These are phyloP conservation scores for Diarsia rubi DNA, from an alignment of 2,888 invertebrate genomes.

Conservation along the genomic window DNA sequence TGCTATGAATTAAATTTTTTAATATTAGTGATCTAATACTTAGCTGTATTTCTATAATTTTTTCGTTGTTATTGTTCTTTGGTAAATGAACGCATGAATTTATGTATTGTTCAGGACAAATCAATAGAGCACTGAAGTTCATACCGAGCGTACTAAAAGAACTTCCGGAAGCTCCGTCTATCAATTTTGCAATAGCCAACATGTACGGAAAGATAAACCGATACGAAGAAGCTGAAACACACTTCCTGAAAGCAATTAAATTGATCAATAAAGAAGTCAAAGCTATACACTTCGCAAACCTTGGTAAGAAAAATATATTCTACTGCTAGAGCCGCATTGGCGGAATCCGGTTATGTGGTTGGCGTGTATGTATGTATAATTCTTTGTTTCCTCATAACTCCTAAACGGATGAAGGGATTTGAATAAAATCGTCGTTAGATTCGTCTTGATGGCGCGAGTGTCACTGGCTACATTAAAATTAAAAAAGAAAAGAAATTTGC, in stretches of 20 bases:
- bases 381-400: too few relatives aligned
- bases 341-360: background rate
- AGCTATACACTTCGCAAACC: conserved; percentile 96
- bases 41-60: background rate
- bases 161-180: conserved; percentile 94
- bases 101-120: conserved; percentile 86
- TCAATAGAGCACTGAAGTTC: conserved; percentile 93
- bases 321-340: background rate
- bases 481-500: too few relatives aligned
- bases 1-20: background rate
- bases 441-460: too few relatives aligned
- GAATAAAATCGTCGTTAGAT: too few relatives aligned
- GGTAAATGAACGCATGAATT: background rate
- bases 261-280: conserved; percentile 91
- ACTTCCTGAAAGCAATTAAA: conserved; percentile 94
- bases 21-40: background rate
- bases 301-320: conserved; percentile 91
- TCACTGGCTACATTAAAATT: too few relatives aligned
- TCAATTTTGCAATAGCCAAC: conserved; percentile 97
- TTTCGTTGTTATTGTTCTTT: background rate
- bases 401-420: too few relatives aligned
- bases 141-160: conserved; percentile 93
- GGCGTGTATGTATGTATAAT: too few relatives aligned
- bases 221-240: conserved; percentile 95
- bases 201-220: conserved; percentile 95